Conservation (phyloP, 2,113 vertebrate genomes). For the Salminus brasiliensis region DNA sequence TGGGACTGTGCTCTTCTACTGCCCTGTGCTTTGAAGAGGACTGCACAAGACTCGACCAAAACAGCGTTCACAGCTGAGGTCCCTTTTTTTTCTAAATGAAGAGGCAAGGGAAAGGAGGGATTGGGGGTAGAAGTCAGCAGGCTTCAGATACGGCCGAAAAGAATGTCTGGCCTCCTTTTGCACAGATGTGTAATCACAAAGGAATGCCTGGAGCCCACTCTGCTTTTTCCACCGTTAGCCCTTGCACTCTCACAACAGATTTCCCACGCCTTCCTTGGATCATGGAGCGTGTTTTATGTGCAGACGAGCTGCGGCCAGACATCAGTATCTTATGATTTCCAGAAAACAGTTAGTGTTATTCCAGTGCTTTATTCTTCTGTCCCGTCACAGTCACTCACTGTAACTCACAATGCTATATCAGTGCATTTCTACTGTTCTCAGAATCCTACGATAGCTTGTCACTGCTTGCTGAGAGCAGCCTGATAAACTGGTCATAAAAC, state of each 20-base stretch:
- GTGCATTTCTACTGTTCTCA: no score
- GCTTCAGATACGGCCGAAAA: slow-evolving; percentile 63
- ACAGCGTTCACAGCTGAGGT: background rate
- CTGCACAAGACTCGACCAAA: background rate
- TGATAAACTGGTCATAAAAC: no score
- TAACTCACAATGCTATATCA: no score
- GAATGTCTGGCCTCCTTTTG: slow-evolving; percentile 77
- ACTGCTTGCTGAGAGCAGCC: no score
- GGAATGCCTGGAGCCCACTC: slow-evolving; percentile 81
- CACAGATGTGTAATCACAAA: slow-evolving; percentile 79
- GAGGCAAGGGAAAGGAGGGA: slow-evolving; percentile 15
- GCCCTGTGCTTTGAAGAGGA: slow-evolving; percentile 19
- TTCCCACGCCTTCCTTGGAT: slow-evolving; percentile 46
- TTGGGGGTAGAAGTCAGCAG: slow-evolving; percentile 46
- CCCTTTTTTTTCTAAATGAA: background rate
- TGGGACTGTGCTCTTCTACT: background rate
- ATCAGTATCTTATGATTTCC: background rate
- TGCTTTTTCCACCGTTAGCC: slow-evolving; percentile 71
- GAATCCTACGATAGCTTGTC: no score
- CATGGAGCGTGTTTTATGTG: background rate
- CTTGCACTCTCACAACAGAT: slow-evolving; percentile 55
- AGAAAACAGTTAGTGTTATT: no score
- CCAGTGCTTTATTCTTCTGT: no score
- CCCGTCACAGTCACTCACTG: no score
- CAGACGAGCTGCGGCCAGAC: background rate